Conservation (phyloP, 2,888 invertebrate species). For the Pandemis corylana region DNA sequence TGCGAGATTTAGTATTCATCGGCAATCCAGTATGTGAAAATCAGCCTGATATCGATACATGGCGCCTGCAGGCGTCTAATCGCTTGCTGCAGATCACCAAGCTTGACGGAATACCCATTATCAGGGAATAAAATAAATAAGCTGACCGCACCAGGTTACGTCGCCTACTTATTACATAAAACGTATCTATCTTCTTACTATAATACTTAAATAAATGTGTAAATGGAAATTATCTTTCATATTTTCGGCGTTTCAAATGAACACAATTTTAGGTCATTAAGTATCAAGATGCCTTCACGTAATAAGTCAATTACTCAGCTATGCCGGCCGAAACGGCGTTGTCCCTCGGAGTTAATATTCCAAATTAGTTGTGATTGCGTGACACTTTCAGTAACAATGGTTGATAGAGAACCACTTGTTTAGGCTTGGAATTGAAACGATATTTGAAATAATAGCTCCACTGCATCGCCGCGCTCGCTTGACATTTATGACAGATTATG, state of each 20-base stretch:
- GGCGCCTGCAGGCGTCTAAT: slow-evolving; percentile 88
- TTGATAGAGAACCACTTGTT: slow-evolving; percentile 70
- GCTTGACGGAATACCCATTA: slow-evolving; percentile 91
- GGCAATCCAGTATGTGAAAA: slow-evolving; percentile 92
- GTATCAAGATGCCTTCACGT: slow-evolving; percentile 49
- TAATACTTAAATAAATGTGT: background rate
- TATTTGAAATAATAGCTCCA: slow-evolving; percentile 70
- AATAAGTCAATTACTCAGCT: slow-evolving; percentile 59
- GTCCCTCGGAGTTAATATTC: slow-evolving; percentile 54
- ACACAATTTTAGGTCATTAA: slow-evolving; percentile 51
- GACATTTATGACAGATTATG: slow-evolving; percentile 83
- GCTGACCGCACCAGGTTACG: slow-evolving; percentile 18
- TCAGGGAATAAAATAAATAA: slow-evolving; percentile 73
- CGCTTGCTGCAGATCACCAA: slow-evolving; percentile 90
- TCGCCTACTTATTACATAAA: slow-evolving; percentile 5
- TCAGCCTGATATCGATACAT: slow-evolving; percentile 87
- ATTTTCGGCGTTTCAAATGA: slow-evolving; percentile 43
- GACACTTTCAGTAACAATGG: slow-evolving; percentile 69
- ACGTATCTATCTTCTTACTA: background rate
- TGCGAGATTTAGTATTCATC: slow-evolving; percentile 91
- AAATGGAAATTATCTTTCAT: slow-evolving; percentile 25
- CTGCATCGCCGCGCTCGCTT: slow-evolving; percentile 67
- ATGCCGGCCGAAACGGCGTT: slow-evolving; percentile 53
- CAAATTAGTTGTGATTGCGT: slow-evolving; percentile 68
- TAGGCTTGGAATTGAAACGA: slow-evolving; percentile 70